Evolutionary conservation across 2,888 invertebrate genomes (phyloP), one percentile per base, ranked within the genome.

Genomic region (Pristionchus fissidentatus): DNA sequence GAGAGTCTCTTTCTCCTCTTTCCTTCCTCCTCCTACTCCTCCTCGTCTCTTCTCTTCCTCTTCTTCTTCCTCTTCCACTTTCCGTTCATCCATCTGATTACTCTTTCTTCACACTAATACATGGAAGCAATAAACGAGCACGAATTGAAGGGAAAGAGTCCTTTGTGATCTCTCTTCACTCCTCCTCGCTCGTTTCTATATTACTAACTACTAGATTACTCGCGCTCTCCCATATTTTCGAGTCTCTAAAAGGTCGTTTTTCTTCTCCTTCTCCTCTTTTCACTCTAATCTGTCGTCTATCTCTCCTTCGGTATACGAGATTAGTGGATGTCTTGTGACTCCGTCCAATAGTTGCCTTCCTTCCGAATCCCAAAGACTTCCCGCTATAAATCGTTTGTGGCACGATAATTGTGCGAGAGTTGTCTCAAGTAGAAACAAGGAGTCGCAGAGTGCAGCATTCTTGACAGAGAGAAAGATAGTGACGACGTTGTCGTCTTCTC

Each of bases 271-370:
- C 19, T 29, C 62, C 41, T 41, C n/a, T n/a, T 55, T n/a, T 55
- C 55, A 13, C 70, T 62, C 26, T 70, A 70, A 70, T 70, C 70
- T 70, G 8, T 0, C 8, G 55, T n/a, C 41, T 26, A 70, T 66
- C 66, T 3, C 26, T 66, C 66, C 22, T 66, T 38, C 66, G 22
- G 38, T 70, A 29, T 70, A 70, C 70, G 22, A 22, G 70, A 70
- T 70, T 70, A 70, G 70, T 26, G 41, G 7, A 1, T 8, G 70
- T 66, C 70, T 70, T 13, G 70, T 70, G 70, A 70, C 70, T 70
- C n/a, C n/a, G n/a, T 70, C 43, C 43, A 22, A 35, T 22, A 41
- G 38, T 43, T 41, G 41, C 43, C 66, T 38, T 66, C 66, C 66
- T 38, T 38, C n/a, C 29, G 22, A 3, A 38, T 26, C n/a, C 70